These are phyloP conservation scores for Drosophila pseudotakahashii DNA, from an alignment of 2,888 invertebrate genomes.

Conservation along the genomic window DNA sequence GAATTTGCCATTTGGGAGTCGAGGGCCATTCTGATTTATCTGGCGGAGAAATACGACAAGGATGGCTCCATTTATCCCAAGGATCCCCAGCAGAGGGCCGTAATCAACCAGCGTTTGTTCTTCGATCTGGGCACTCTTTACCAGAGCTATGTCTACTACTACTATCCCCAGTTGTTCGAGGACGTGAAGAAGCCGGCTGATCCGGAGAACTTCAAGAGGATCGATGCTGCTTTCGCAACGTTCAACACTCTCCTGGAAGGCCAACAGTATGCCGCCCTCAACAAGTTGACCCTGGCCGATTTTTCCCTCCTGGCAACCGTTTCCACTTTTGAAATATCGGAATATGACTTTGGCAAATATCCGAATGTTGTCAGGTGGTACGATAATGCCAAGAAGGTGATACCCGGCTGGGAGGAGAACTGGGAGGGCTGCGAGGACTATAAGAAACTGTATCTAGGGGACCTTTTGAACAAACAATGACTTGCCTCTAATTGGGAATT, in stretches of 20 bases:
- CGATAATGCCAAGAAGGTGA: conserved; percentile 85
- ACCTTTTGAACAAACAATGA: conserved; percentile 29
- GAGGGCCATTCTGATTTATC: conserved; percentile 91
- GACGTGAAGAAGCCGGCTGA: conserved; percentile 86
- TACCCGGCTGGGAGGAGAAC: conserved; percentile 87
- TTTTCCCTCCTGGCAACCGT: conserved; percentile 88
- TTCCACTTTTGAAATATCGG: conserved; percentile 88
- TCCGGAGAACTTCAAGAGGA: conserved; percentile 87
- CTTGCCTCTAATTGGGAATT: background rate
- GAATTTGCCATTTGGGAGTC: conserved; percentile 93
- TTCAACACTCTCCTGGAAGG: conserved; percentile 89
- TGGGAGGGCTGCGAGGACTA: conserved; percentile 83
- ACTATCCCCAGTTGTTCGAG: conserved; percentile 87
- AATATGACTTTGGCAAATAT: conserved; percentile 88
- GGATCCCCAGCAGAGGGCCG: conserved; percentile 89
- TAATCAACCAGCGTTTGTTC: conserved; percentile 91
- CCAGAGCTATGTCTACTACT: conserved; percentile 88
- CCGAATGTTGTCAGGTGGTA: conserved; percentile 88
- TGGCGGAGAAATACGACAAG: conserved; percentile 91
- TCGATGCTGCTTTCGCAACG: conserved; percentile 88
- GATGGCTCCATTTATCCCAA: conserved; percentile 90
- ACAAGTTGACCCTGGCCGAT: conserved; percentile 91
- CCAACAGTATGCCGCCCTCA: conserved; percentile 89
- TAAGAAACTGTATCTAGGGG: conserved; percentile 47
- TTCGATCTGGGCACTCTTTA: conserved; percentile 92